These are phyloP conservation scores for Parazoanthus swiftii DNA, from an alignment of 92 coral and sea anemone genomes.

Conservation along the genomic window DNA sequence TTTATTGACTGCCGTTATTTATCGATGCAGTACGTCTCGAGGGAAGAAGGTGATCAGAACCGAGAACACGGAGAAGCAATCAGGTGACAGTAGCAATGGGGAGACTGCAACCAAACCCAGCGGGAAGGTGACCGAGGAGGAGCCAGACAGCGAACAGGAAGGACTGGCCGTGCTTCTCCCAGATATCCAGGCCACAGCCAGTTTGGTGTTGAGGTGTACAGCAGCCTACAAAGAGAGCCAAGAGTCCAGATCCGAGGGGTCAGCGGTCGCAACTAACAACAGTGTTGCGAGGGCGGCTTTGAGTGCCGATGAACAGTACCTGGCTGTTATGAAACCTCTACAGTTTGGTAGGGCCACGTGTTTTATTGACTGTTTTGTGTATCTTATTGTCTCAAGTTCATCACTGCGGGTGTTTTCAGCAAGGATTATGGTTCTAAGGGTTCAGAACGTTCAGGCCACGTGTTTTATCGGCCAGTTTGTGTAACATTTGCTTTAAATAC, in stretches of 20 bases:
- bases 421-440: no score
- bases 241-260: constrained; percentile 53
- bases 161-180: constrained; percentile 92
- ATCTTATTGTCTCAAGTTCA: background rate
- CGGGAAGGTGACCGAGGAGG: constrained; percentile 50
- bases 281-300: constrained; percentile 44
- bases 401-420: no score
- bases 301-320: constrained; percentile 82
- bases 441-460: background rate
- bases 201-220: constrained; percentile 62
- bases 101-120: constrained; percentile 22
- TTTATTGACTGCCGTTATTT: background rate
- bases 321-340: constrained; percentile 78
- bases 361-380: background rate
- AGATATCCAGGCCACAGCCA: constrained; percentile 92
- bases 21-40: constrained; percentile 11
- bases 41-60: constrained; percentile 42
- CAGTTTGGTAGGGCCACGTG: constrained; percentile 86
- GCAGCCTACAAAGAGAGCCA: constrained; percentile 65
- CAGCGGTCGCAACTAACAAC: constrained; percentile 7
- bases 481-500: background rate
- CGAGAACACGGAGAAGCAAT: constrained; percentile 35
- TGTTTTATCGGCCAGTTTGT: background rate
- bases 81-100: constrained; percentile 34
- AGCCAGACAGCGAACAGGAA: constrained; percentile 86